A percentile compares a stretch with the other conserved stretches of the same genome.
phyloP scores from a whole-genome alignment of 2,113 vertebrate genomes.

The Puma concolor region DNA sequence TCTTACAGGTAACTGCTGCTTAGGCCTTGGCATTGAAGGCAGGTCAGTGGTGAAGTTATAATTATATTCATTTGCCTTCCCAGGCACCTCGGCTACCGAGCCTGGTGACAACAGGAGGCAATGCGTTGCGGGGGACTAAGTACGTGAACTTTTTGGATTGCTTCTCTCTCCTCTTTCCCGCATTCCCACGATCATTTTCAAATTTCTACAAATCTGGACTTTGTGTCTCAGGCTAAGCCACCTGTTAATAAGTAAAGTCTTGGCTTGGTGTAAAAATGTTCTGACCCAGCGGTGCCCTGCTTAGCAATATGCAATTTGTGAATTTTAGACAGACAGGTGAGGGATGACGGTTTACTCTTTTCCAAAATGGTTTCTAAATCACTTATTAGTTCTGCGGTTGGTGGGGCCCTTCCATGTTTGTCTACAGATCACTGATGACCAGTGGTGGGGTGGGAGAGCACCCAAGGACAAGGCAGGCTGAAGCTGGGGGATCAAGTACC shows the following conservation, averaged over 20 bases:
- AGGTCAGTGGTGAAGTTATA: not conserved
- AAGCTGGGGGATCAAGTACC: not conserved
- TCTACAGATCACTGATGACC: not conserved
- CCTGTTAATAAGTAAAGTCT: not conserved
- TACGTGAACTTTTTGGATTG: not conserved
- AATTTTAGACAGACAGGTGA: not conserved
- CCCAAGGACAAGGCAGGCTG: not conserved
- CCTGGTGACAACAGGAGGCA: not conserved
- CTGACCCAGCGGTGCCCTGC: not conserved
- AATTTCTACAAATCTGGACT: not conserved
- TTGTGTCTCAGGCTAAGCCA: not conserved
- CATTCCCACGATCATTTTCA: not conserved
- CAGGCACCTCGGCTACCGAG: not conserved
- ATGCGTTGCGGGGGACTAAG: not conserved
- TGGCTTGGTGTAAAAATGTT: not conserved
- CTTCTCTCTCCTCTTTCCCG: not conserved
- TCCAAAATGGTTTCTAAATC: not conserved
- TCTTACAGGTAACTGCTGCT: not conserved
- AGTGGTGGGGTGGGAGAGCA: not conserved
- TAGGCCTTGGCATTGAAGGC: not conserved
- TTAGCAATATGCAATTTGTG: not conserved
- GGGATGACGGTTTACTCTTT: not conserved
- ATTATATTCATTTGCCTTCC: not conserved
- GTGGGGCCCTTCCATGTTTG: not conserved
- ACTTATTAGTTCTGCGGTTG: not conserved